phyloP scores from a whole-genome alignment of 2,888 invertebrate genomes.

The Nudaria mundana region DNA sequence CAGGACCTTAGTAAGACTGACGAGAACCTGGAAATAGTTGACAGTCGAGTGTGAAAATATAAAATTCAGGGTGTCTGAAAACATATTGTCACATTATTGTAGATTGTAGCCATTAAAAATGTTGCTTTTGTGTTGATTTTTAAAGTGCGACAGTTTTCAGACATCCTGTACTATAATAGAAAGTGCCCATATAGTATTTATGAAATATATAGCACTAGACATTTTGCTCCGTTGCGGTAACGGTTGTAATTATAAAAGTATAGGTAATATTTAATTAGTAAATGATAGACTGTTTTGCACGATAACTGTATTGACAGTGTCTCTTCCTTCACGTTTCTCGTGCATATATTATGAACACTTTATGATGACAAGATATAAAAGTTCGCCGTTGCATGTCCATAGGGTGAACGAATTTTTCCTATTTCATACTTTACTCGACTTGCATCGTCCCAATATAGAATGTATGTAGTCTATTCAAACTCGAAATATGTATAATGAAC shows the following conservation, averaged over 20 bases:
- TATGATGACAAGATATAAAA: conserved; percentile 61
- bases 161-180: conserved; percentile 55
- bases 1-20: conserved; percentile 73
- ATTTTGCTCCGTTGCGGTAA: conserved; percentile 75
- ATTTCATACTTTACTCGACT: conserved; percentile 48
- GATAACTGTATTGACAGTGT: conserved; percentile 57
- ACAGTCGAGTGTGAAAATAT: conserved; percentile 46
- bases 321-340: conserved; percentile 42
- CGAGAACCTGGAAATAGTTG: conserved; percentile 54
- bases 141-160: conserved; percentile 43
- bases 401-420: conserved; percentile 38
- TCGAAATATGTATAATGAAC: conserved; percentile 75
- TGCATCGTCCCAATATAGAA: conserved; percentile 48
- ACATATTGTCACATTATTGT: conserved; percentile 28
- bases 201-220: conserved; percentile 67
- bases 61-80: conserved; percentile 54
- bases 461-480: conserved; percentile 64
- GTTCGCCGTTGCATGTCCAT: conserved; percentile 40
- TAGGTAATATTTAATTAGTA: conserved; percentile 71
- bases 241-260: conserved; percentile 76
- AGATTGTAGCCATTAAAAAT: conserved; percentile 20
- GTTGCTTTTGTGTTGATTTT: conserved; percentile 19
- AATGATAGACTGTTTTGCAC: conserved; percentile 78
- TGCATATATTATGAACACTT: conserved; percentile 52
- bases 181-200: conserved; percentile 67